These are phyloP conservation scores for Coturnix japonica DNA, from an alignment of 2,113 vertebrate species.

Conservation along the genomic window DNA sequence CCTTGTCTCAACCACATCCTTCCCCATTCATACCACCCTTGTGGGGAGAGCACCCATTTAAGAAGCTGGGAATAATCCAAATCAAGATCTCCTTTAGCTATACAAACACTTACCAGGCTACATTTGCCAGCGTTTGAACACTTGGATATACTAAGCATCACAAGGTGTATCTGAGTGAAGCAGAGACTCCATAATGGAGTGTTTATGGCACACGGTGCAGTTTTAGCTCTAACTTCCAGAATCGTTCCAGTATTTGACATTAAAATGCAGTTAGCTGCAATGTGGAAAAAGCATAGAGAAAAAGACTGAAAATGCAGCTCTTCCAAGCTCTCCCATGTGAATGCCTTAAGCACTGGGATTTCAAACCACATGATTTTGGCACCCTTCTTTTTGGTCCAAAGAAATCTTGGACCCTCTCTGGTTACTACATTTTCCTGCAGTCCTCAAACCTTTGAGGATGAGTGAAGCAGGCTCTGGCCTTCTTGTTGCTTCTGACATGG, in stretches of 20 bases:
- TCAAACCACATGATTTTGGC: neutral
- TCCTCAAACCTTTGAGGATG: too few species aligned
- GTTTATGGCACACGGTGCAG: neutral
- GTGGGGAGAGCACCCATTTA: neutral
- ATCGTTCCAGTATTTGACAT: neutral
- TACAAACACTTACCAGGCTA: neutral
- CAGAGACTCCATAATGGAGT: neutral
- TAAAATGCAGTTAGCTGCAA: neutral
- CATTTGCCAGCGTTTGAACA: neutral
- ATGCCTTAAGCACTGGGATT: neutral
- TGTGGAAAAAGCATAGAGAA: neutral
- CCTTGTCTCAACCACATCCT: neutral
- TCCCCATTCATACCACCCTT: too few species aligned
- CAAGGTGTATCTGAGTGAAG: accelerated
- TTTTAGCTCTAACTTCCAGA: neutral
- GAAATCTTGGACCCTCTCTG: neutral
- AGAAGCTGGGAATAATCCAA: neutral
- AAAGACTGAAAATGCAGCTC: neutral
- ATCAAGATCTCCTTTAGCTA: neutral
- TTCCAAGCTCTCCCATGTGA: neutral
- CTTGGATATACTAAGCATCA: neutral
- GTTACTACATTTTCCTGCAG: neutral
- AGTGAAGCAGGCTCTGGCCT: neutral
- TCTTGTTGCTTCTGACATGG: accelerated
- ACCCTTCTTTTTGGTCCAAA: neutral